Percentiles rank a stretch among this genome's conserved stretches.
Evolutionary conservation across 2,113 vertebrate species (phyloP).

Genomic region (Chionis minor): DNA sequence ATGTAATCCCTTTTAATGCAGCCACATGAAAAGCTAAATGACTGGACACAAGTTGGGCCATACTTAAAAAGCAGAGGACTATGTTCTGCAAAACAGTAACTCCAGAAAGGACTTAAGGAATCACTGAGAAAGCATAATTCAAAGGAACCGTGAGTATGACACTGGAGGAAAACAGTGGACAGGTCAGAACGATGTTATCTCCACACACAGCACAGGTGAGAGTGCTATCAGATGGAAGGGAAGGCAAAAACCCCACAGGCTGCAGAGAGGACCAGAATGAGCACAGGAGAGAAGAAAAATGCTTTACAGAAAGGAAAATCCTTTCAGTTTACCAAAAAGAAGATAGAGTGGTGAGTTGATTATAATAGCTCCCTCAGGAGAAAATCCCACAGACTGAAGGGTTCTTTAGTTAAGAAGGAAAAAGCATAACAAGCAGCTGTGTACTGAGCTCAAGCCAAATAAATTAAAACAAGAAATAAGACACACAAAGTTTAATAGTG

Average conservation of each 20-base stretch:
- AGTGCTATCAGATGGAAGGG: not conserved
- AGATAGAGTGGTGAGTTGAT: not conserved
- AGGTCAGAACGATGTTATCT: not conserved
- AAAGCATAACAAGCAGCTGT: conserved; percentile 32
- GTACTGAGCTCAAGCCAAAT: not conserved
- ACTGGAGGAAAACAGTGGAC: not conserved
- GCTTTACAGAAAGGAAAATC: conserved; percentile 2
- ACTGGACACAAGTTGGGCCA: not conserved
- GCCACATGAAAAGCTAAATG: not conserved
- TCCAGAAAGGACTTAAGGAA: not conserved
- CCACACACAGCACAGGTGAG: not conserved
- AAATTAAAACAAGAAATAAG: conserved; percentile 49
- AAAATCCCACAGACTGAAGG: conserved; percentile 45
- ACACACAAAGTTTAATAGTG: conserved; percentile 22
- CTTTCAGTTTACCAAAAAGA: conserved; percentile 37
- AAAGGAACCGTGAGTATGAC: not conserved
- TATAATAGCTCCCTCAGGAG: conserved; percentile 37
- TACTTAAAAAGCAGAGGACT: not conserved
- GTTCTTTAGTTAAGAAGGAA: conserved; percentile 18
- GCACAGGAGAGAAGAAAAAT: not conserved
- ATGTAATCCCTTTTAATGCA: not conserved
- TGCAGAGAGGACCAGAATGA: not conserved
- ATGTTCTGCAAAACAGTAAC: not conserved
- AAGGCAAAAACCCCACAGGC: not conserved
- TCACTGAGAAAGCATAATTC: not conserved